Conservation (phyloP, 1,140 invertebrate species). For the Bombus impatiens region DNA sequence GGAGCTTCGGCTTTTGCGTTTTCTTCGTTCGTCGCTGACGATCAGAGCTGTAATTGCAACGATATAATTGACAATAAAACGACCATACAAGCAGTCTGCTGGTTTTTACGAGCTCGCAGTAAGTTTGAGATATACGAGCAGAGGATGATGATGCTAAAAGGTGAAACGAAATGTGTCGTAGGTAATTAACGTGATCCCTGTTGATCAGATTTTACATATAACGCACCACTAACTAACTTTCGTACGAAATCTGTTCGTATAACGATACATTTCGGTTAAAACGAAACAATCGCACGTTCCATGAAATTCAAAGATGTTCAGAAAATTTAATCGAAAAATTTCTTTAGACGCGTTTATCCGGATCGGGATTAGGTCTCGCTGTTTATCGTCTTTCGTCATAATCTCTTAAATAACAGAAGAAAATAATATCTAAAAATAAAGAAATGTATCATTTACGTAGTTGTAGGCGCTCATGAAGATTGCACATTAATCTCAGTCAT, state of each 20-base stretch:
- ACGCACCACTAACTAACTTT: too few species aligned
- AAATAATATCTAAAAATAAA: neutral
- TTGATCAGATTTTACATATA: too few species aligned
- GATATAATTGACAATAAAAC: neutral
- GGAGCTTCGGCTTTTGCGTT: neutral
- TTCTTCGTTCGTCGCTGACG: neutral
- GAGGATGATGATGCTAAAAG: neutral
- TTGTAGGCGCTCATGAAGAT: neutral
- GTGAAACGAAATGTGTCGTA: neutral
- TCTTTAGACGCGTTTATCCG: too few species aligned
- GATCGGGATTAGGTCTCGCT: too few species aligned
- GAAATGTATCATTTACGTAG: neutral
- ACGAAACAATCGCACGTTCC: too few species aligned
- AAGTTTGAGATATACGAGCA: neutral
- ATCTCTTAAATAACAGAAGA: neutral
- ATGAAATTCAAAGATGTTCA: too few species aligned
- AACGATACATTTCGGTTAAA: too few species aligned
- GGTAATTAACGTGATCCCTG: too few species aligned
- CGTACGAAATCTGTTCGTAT: too few species aligned
- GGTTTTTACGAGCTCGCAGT: neutral
- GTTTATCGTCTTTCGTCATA: too few species aligned
- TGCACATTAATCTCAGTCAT: constrained; percentile 31
- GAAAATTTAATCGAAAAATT: too few species aligned
- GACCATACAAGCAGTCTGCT: neutral
- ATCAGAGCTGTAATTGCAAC: neutral